phyloP scores from a whole-genome alignment of 1,140 invertebrate genomes.

The Macrostomum lignano region DNA sequence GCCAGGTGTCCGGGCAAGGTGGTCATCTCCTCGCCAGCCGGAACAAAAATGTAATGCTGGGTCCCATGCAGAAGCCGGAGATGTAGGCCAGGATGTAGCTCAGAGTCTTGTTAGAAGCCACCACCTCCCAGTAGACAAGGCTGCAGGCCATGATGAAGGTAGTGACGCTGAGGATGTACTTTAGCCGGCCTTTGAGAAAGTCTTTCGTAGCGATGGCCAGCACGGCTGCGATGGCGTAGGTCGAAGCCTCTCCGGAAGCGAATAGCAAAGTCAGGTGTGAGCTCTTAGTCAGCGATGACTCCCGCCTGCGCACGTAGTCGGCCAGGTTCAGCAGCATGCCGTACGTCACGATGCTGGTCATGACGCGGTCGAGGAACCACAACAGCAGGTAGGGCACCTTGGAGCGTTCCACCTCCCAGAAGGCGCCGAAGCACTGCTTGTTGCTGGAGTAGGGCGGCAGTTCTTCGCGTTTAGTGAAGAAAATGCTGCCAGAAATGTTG shows the following conservation, averaged over 20 bases:
- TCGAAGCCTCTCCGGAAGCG: slow-evolving; percentile 3
- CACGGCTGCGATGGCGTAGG: slow-evolving; percentile 3
- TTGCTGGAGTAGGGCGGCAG: neutral
- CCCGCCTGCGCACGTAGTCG: neutral
- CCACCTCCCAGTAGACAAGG: slow-evolving; percentile 1
- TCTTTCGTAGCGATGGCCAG: slow-evolving; percentile 1
- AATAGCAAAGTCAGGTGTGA: slow-evolving; percentile 1
- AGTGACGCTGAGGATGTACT: slow-evolving; percentile 3
- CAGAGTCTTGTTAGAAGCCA: neutral
- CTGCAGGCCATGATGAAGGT: neutral
- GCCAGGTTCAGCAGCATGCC: slow-evolving; percentile 6
- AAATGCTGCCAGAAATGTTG: slow-evolving; percentile 2
- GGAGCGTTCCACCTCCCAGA: neutral
- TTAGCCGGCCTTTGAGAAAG: slow-evolving; percentile 1
- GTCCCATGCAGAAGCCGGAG: slow-evolving; percentile 3
- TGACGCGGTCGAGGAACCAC: slow-evolving; percentile 3
- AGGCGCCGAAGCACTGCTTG: neutral
- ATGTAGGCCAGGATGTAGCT: neutral
- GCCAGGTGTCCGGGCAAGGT: neutral
- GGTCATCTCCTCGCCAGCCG: slow-evolving; percentile 6
- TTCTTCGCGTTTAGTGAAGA: slow-evolving; percentile 1
- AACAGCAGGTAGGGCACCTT: slow-evolving; percentile 1
- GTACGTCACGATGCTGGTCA: slow-evolving; percentile 5
- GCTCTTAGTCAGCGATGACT: neutral
- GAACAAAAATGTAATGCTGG: slow-evolving; percentile 5